Conservation (phyloP, 2,113 vertebrate species). For the Proteles cristata region DNA sequence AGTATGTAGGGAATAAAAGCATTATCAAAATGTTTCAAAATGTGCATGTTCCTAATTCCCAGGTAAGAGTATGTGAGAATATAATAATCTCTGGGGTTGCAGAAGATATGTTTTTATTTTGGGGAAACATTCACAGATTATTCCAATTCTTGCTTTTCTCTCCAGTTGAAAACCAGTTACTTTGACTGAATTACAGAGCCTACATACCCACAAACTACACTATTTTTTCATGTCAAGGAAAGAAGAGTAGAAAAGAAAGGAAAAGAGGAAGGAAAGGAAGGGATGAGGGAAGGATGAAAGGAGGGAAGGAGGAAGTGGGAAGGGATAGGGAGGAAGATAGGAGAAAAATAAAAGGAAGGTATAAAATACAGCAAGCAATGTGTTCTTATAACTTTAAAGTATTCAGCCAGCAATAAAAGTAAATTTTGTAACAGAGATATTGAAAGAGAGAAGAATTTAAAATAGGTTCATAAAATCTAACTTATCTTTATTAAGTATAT, state of each 20-base stretch:
- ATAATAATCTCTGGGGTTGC: not conserved
- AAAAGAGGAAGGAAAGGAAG: not conserved
- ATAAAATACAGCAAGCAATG: not conserved
- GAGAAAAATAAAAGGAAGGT: accelerated
- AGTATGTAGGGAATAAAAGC: not conserved
- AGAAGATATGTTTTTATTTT: not conserved
- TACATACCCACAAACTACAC: not conserved
- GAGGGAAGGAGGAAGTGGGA: accelerated
- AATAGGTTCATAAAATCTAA: not conserved
- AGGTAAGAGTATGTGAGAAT: not conserved
- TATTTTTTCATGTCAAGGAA: not conserved
- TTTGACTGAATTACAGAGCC: not conserved
- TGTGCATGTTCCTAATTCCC: not conserved
- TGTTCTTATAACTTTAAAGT: not conserved
- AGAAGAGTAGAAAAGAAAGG: not conserved
- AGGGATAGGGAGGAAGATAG: not conserved
- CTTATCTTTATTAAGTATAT: not conserved
- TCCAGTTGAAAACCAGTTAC: not conserved
- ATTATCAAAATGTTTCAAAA: not conserved
- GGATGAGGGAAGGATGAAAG: not conserved
- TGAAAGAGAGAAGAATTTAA: not conserved
- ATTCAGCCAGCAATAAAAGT: not conserved
- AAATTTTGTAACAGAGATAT: not conserved
- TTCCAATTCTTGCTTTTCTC: not conserved
- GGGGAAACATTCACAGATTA: not conserved